Percentiles rank a stretch among this genome's conserved stretches.
Evolutionary conservation across 2,797 vertebrate species (phyloP).

Genomic region (Falco peregrinus): DNA sequence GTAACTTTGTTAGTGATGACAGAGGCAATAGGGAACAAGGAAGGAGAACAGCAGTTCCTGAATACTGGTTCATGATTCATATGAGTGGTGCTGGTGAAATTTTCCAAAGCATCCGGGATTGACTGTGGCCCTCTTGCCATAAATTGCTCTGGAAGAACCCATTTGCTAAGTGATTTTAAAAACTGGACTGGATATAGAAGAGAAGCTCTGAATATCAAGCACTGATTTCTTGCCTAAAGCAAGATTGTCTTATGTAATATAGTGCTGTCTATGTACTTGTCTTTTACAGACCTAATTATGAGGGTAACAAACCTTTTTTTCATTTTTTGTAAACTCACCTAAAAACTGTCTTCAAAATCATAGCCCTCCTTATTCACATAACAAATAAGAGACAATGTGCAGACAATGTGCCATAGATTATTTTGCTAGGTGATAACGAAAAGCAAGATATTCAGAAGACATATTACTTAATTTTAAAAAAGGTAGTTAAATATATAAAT

Average conservation of each 20-base stretch:
- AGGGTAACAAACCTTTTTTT: neutral
- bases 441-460: conserved; percentile 52
- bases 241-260: neutral
- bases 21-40: neutral
- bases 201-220: neutral
- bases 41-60: neutral
- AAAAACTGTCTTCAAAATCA: neutral
- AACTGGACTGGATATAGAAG: neutral
- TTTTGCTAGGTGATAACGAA: conserved; percentile 35
- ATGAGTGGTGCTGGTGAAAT: neutral
- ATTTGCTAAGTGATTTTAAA: neutral
- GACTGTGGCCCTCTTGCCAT: neutral
- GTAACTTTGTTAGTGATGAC: neutral
- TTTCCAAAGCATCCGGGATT: neutral
- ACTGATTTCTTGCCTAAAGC: conserved; percentile 8
- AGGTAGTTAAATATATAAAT: conserved; percentile 20
- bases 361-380: neutral
- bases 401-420: conserved; percentile 2
- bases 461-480: conserved; percentile 34
- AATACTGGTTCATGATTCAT: neutral
- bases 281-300: conserved; percentile 20
- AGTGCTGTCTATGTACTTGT: neutral
- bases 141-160: neutral
- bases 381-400: neutral
- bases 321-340: neutral